Conservation (phyloP, 2,113 vertebrate species). For the Silurus glanis region DNA sequence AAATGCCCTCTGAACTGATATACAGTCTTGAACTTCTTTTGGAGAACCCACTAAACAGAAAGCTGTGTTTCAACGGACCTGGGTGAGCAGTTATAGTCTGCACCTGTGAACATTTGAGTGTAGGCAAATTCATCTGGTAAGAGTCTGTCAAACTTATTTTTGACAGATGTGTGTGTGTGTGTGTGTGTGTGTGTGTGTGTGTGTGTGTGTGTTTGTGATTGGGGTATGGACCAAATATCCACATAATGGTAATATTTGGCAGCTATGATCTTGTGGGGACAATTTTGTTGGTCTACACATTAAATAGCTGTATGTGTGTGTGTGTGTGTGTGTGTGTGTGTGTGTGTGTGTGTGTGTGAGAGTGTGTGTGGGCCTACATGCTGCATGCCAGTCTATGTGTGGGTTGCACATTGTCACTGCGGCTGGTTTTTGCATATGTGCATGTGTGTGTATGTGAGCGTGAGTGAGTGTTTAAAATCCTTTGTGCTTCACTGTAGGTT, state of each 20-base stretch:
- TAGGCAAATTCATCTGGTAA: conserved; percentile 19
- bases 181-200: background rate
- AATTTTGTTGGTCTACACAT: background rate
- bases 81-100: conserved; percentile 26
- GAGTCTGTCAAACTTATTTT: conserved; percentile 11
- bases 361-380: background rate
- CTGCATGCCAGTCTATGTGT: background rate
- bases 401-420: conserved; percentile 28
- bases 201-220: background rate
- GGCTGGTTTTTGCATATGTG: conserved; percentile 20
- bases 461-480: conserved; percentile 36
- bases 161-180: background rate
- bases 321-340: conserved; percentile 11
- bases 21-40: conserved; percentile 37
- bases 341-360: background rate
- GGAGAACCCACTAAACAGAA: conserved; percentile 25
- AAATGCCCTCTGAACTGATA: conserved; percentile 22
- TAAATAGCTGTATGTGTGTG: background rate
- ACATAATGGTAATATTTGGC: background rate
- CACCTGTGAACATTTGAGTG: conserved; percentile 38
- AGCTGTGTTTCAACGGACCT: background rate
- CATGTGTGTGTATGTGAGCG: background rate
- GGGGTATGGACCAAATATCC: background rate
- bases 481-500: conserved; percentile 47
- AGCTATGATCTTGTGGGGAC: background rate